Evolutionary conservation across 1,140 invertebrate genomes (phyloP).

Genomic region (Aphelenchoides besseyi): DNA sequence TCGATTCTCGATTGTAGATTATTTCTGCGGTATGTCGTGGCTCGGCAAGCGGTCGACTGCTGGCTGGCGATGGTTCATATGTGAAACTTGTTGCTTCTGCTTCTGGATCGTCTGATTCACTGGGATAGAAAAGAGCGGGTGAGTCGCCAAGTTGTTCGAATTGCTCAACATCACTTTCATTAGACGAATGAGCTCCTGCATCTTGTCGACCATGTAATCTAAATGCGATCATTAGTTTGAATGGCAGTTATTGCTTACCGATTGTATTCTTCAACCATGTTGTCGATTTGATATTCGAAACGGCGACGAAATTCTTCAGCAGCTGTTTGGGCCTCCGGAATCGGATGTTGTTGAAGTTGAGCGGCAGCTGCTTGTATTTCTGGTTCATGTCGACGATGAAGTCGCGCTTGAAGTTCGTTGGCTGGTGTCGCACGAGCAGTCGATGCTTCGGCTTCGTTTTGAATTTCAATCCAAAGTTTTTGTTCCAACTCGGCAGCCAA

Average conservation of each 20-base stretch:
- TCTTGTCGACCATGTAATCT: not conserved
- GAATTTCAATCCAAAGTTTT: slow-evolving; percentile 8
- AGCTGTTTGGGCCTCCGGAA: not conserved
- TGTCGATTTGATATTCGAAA: slow-evolving; percentile 11
- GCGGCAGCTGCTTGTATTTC: slow-evolving; percentile 7
- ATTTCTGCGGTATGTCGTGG: not conserved
- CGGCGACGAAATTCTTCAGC: slow-evolving; percentile 6
- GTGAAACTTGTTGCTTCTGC: slow-evolving; percentile 6
- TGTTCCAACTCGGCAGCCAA: slow-evolving; percentile 14
- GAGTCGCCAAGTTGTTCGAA: slow-evolving; percentile 15
- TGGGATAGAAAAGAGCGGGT: slow-evolving; percentile 6
- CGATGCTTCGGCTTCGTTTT: slow-evolving; percentile 1
- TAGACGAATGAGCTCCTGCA: slow-evolving; percentile 8
- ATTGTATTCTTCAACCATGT: slow-evolving; percentile 12
- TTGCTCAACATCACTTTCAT: slow-evolving; percentile 18
- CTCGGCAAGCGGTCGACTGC: not conserved
- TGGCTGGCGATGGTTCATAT: not conserved
- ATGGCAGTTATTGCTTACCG: not conserved
- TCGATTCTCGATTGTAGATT: not conserved
- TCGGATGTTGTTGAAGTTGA: slow-evolving; percentile 2
- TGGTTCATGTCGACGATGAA: not conserved
- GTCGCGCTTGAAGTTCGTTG: slow-evolving; percentile 14
- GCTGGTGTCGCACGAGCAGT: not conserved
- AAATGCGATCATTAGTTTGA: not conserved
- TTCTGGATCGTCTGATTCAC: slow-evolving; percentile 16